A percentile compares a stretch with the other conserved stretches of the same genome.
Evolutionary conservation across 1,140 invertebrate species (phyloP).

Genomic region (Stegodyphus mimosarum): DNA sequence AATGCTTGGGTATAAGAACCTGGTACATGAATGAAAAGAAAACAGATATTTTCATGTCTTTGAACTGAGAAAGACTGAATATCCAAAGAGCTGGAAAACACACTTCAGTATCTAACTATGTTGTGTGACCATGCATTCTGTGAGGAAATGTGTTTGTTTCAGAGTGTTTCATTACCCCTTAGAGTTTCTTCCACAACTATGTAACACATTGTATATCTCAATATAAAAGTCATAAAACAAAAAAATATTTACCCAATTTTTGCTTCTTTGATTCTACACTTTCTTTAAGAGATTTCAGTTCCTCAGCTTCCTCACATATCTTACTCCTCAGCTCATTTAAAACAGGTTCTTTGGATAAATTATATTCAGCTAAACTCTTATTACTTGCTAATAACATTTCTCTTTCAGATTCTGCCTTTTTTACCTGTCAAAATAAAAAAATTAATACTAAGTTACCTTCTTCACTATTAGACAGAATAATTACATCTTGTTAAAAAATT

Average conservation of each 20-base stretch:
- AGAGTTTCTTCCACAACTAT: background rate
- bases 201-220: background rate
- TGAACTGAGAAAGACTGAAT: too few relatives aligned
- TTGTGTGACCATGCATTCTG: background rate
- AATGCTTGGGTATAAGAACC: too few relatives aligned
- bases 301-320: conserved; percentile 76
- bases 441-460: too few relatives aligned
- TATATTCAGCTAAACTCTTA: conserved; percentile 86
- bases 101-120: background rate
- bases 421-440: conserved; percentile 72
- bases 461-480: too few relatives aligned
- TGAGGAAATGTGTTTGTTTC: background rate
- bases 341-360: conserved; percentile 83
- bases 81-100: background rate
- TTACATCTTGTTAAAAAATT: too few relatives aligned
- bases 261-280: conserved; percentile 70
- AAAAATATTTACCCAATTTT: conserved; percentile 54
- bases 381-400: conserved; percentile 87
- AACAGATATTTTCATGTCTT: too few relatives aligned
- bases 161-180: background rate
- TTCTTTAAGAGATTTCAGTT: conserved; percentile 76
- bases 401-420: conserved; percentile 83
- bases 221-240: background rate
- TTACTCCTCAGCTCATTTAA: conserved; percentile 72
- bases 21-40: too few relatives aligned